These are phyloP conservation scores for Ernsta delagoae DNA, from an alignment of 2,888 invertebrate species.

Conservation along the genomic window DNA sequence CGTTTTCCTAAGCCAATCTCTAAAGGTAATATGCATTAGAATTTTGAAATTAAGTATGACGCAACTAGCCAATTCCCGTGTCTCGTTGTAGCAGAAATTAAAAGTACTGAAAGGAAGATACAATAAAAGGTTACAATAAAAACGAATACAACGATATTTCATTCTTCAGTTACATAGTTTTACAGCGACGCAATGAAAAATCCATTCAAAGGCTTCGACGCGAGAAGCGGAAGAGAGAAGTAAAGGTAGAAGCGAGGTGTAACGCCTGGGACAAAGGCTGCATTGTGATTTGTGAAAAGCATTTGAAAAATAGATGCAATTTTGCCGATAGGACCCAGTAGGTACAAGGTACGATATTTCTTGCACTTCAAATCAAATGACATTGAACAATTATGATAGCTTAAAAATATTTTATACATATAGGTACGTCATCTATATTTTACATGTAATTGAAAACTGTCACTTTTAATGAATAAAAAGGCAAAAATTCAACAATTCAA, in stretches of 20 bases:
- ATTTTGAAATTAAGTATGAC: too few species aligned
- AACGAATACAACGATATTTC: constrained; percentile 3
- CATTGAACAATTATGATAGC: not conserved
- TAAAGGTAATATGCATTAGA: too few species aligned
- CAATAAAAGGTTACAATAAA: constrained; percentile 3
- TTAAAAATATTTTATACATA: not conserved
- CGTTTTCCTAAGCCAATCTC: too few species aligned
- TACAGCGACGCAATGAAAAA: constrained; percentile 11
- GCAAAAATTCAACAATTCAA: too few species aligned
- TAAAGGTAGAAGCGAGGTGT: not conserved
- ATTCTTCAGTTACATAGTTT: constrained; percentile 13
- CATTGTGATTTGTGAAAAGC: constrained; percentile 6
- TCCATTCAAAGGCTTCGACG: constrained; percentile 12
- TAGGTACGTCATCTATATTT: too few species aligned
- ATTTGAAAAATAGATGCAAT: constrained; percentile 3
- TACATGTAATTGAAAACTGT: too few species aligned
- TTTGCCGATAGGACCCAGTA: not conserved
- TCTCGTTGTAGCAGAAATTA: constrained; percentile 7
- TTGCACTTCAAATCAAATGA: not conserved
- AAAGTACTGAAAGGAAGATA: not conserved
- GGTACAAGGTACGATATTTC: not conserved
- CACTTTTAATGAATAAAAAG: too few species aligned
- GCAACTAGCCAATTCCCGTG: too few species aligned
- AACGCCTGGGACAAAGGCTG: constrained; percentile 1
- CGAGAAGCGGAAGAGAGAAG: constrained; percentile 13